These are phyloP conservation scores for Magallana angulata DNA, from an alignment of 1,140 invertebrate species.

Conservation along the genomic window DNA sequence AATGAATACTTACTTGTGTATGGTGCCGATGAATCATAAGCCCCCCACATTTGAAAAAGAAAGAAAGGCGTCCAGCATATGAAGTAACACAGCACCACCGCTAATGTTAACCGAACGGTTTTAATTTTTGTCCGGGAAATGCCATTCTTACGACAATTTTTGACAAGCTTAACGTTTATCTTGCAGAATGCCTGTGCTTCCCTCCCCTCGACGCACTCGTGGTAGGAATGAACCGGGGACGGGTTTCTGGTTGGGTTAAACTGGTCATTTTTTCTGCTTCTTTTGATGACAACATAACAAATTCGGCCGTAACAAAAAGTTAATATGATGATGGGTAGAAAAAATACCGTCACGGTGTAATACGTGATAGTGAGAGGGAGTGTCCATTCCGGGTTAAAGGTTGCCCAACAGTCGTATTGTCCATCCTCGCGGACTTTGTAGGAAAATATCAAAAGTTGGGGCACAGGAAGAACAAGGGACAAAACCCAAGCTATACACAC, in stretches of 20 bases:
- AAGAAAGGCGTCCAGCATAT: constrained; percentile 87
- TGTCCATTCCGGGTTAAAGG: constrained; percentile 79
- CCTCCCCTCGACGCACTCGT: background rate
- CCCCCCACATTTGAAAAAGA: constrained; percentile 80
- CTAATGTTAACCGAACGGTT: constrained; percentile 88
- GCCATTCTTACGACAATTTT: constrained; percentile 40
- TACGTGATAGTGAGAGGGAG: constrained; percentile 66
- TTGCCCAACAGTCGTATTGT: constrained; percentile 85
- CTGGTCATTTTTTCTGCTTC: constrained; percentile 60
- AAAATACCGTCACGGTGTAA: constrained; percentile 66
- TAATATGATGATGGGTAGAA: constrained; percentile 66
- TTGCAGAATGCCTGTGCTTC: background rate
- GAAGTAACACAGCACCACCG: constrained; percentile 87
- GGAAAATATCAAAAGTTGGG: constrained; percentile 83
- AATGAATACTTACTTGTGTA: constrained; percentile 62
- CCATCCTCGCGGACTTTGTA: constrained; percentile 74
- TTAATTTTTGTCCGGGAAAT: constrained; percentile 83
- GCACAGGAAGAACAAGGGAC: constrained; percentile 83
- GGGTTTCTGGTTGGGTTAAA: background rate
- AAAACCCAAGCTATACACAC: constrained; percentile 82
- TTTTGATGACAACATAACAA: constrained; percentile 82
- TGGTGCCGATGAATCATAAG: constrained; percentile 65
- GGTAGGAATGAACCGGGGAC: background rate
- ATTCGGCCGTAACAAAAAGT: constrained; percentile 82
- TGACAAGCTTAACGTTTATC: background rate